Evolutionary conservation across 2,113 vertebrate species (phyloP), one percentile per base, ranked within the genome.

Genomic region (Chrysochloris asiatica): DNA sequence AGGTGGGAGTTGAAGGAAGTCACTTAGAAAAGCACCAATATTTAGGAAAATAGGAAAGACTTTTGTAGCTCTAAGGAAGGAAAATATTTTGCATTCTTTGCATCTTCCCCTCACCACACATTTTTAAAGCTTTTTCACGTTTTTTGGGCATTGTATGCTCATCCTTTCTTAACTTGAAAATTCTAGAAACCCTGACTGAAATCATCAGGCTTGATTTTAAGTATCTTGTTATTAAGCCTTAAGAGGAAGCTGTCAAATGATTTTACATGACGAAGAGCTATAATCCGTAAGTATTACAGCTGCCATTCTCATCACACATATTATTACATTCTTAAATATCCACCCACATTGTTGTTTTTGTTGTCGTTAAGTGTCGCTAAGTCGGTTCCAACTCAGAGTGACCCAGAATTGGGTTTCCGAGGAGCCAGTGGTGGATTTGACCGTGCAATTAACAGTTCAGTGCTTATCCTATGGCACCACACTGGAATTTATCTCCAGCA

Each of bases 131-230:
- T 90, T 95, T 79, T n/a, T n/a, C n/a, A n/a, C n/a, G n/a, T n/a
- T n/a, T n/a, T n/a, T n/a, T n/a, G n/a, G n/a, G n/a, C n/a, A n/a
- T n/a, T n/a, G n/a, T 48, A 24, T 83, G 56, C 59, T 65, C n/a
- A n/a, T 56, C 89, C 43, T 88, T 83, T 87, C 41, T 91, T 86
- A 63, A 22, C 45, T 81, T 36, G 43, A 91, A 79, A 85, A 72
- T 38, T 91, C 45, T 79, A 92, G 71, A 86, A 67, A 63, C 38
- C 17, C 77, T 89, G 10, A 17, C 80, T 91, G 10, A 94, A 93
- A 84, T 83, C 71, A 52, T 93, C 83, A 95, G 45, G 75, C 43
- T 93, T 94, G 41, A 72, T 92, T 78, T 85, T 93, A 80, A 93
- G 65, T 56, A 13, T 54, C 75, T 50, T 91, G 47, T 67, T 95